phyloP scores from a whole-genome alignment of 2,888 invertebrate genomes.

The Lepeophtheirus nordmannii region DNA sequence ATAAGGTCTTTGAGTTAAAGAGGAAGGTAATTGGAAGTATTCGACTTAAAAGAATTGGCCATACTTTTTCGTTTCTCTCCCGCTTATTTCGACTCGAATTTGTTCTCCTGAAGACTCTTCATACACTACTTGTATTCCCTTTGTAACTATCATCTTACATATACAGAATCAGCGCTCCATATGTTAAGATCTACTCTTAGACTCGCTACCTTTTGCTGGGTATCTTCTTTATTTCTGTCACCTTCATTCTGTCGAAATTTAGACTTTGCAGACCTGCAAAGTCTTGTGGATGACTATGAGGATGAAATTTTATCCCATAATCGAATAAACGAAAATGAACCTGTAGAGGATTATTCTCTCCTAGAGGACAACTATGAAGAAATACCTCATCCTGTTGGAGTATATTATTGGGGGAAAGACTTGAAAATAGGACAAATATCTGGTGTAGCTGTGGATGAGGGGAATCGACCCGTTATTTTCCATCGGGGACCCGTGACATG shows the following conservation, averaged over 20 bases:
- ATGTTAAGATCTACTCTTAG: too few relatives aligned
- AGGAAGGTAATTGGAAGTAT: too few relatives aligned
- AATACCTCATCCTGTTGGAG: neutral
- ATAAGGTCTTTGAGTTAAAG: too few relatives aligned
- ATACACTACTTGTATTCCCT: too few relatives aligned
- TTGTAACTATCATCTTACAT: too few relatives aligned
- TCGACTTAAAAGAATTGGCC: too few relatives aligned
- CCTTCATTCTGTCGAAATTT: neutral
- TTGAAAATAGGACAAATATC: conserved; percentile 56
- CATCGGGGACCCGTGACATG: conserved; percentile 64
- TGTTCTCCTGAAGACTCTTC: too few relatives aligned
- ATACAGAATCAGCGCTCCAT: too few relatives aligned
- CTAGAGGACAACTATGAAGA: conserved; percentile 2
- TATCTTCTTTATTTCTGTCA: neutral
- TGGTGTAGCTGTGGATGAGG: conserved; percentile 62
- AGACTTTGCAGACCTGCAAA: neutral
- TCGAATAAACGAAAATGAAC: neutral
- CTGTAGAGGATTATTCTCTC: neutral
- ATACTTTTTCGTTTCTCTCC: too few relatives aligned
- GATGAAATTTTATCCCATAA: neutral
- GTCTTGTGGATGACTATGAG: neutral
- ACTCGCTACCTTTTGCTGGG: neutral
- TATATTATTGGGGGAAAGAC: conserved; percentile 1
- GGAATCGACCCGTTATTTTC: conserved; percentile 65
- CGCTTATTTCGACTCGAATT: too few relatives aligned